phyloP scores from a whole-genome alignment of 92 coral and sea anemone genomes.

The Meandrina meandrites region DNA sequence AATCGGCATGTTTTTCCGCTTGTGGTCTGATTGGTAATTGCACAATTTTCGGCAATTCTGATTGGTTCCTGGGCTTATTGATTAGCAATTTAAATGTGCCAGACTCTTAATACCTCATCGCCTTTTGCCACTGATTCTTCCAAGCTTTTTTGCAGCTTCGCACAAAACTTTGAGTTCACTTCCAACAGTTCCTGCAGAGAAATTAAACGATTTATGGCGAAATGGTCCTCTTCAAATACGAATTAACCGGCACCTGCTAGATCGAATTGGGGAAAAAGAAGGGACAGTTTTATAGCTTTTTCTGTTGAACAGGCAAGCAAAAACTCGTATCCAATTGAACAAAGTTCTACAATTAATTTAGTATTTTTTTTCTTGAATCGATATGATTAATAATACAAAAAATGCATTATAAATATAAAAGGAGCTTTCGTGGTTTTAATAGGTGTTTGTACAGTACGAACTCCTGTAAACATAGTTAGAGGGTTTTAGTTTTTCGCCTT shows the following conservation, averaged over 20 bases:
- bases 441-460: not conserved
- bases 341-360: too few relatives aligned
- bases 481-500: not conserved
- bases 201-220: not conserved
- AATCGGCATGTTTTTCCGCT: too few relatives aligned
- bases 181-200: constrained; percentile 81
- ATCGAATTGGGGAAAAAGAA: not conserved
- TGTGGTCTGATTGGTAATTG: too few relatives aligned
- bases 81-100: too few relatives aligned
- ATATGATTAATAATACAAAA: not conserved
- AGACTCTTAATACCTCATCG: constrained; percentile 67
- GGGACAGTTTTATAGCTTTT: too few relatives aligned
- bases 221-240: not conserved
- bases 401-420: too few relatives aligned
- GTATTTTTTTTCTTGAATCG: too few relatives aligned
- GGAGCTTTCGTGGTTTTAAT: not conserved
- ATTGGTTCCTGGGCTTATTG: not conserved
- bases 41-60: not conserved
- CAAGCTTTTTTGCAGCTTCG: constrained; percentile 78
- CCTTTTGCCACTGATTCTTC: constrained; percentile 86
- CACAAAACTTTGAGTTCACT: constrained; percentile 86
- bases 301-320: too few relatives aligned
- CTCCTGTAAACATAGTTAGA: not conserved
- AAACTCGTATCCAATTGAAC: too few relatives aligned
- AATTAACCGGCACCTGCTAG: not conserved